phyloP scores from a whole-genome alignment of 2,113 vertebrate genomes.

The Haliaeetus leucogaster region DNA sequence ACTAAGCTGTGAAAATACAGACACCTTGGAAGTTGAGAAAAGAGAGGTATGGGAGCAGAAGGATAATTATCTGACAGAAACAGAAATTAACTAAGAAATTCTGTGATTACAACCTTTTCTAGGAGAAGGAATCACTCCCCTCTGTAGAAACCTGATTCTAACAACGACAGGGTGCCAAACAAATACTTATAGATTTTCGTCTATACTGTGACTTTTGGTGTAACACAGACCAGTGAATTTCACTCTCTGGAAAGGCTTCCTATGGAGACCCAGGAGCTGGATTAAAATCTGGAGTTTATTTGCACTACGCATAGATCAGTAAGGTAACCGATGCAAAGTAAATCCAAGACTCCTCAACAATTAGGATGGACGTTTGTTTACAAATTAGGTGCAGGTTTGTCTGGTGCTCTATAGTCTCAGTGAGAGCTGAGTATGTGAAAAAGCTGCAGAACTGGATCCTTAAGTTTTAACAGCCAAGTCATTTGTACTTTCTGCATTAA shows the following conservation, averaged over 20 bases:
- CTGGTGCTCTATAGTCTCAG: neutral
- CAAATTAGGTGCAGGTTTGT: neutral
- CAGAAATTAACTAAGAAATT: neutral
- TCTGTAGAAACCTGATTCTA: neutral
- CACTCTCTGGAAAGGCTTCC: neutral
- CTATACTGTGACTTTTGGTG: neutral
- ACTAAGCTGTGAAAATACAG: constrained; percentile 69
- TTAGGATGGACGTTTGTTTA: neutral
- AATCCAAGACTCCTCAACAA: neutral
- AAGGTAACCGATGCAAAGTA: neutral
- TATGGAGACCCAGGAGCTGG: neutral
- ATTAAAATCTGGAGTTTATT: neutral
- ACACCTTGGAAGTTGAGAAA: neutral
- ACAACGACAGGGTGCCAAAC: neutral
- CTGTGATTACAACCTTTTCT: neutral
- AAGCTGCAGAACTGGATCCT: neutral
- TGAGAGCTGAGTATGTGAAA: neutral
- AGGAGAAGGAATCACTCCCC: neutral
- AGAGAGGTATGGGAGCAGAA: neutral
- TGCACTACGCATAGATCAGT: neutral
- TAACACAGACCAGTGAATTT: neutral
- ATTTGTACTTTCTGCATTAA: neutral
- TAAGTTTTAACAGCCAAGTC: neutral
- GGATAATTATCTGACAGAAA: neutral
- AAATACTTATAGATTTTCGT: neutral